A percentile compares a stretch with the other conserved stretches of the same genome.
phyloP scores from a whole-genome alignment of 2,888 invertebrate genomes.

The Terebella lapidaria region DNA sequence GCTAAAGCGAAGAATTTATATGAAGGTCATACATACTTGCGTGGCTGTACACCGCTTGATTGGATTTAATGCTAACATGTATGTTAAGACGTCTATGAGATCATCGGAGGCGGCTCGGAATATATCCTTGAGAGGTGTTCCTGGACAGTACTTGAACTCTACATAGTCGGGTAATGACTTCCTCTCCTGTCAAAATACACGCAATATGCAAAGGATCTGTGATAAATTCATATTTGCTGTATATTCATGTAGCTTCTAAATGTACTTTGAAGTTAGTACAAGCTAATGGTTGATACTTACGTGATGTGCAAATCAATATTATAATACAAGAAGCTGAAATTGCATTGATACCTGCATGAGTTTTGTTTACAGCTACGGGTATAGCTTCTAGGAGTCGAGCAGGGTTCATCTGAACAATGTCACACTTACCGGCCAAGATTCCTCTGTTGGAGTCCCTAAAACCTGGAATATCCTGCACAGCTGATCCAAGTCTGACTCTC shows the following conservation, averaged over 20 bases:
- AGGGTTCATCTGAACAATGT: too few relatives aligned
- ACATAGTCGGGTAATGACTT: constrained; percentile 77
- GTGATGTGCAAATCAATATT: background rate
- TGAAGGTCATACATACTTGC: constrained; percentile 58
- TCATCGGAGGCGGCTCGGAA: constrained; percentile 95
- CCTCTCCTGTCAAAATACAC: constrained; percentile 34
- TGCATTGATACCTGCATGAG: background rate
- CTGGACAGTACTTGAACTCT: constrained; percentile 79
- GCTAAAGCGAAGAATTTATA: too few relatives aligned
- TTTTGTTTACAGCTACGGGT: background rate
- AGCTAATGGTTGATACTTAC: background rate
- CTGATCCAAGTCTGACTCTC: constrained; percentile 95
- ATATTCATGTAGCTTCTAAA: too few relatives aligned
- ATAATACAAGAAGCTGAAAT: background rate
- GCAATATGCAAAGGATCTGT: background rate
- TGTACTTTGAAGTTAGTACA: too few relatives aligned
- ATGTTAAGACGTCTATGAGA: constrained; percentile 73
- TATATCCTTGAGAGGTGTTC: constrained; percentile 81
- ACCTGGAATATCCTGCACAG: constrained; percentile 90
- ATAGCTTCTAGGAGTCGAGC: background rate
- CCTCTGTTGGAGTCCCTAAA: constrained; percentile 87
- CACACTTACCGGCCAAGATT: constrained; percentile 85
- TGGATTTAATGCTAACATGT: constrained; percentile 77
- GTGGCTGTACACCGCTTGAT: constrained; percentile 74
- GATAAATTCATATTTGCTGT: too few relatives aligned